phyloP scores from a whole-genome alignment of 2,797 vertebrate genomes.

The Botia kubotai region DNA sequence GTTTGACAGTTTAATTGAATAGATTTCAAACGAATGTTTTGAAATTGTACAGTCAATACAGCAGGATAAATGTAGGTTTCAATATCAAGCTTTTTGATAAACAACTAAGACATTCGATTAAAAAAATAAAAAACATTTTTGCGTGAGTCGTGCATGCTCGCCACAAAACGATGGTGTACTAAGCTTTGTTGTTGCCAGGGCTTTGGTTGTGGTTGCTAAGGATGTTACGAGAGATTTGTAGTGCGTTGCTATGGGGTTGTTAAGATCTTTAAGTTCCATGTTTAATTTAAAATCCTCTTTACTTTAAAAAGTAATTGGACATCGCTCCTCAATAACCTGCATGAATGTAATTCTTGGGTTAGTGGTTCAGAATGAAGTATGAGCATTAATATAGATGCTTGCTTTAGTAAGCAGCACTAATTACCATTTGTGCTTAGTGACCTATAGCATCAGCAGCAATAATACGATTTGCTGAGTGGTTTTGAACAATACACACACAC shows the following conservation, averaged over 20 bases:
- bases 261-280: conserved; percentile 8
- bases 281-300: not conserved
- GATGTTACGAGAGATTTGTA: conserved; percentile 27
- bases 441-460: not conserved
- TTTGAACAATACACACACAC: not conserved
- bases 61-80: not conserved
- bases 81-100: conserved; percentile 4
- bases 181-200: conserved; percentile 36
- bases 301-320: not conserved
- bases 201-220: conserved; percentile 31
- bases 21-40: not conserved
- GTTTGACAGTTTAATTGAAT: not conserved
- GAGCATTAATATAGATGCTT: not conserved
- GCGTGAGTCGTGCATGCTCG: not conserved
- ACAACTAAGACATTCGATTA: not conserved
- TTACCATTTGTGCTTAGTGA: conserved; percentile 9
- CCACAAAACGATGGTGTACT: conserved; percentile 2
- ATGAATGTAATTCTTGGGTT: not conserved
- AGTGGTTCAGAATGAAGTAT: not conserved
- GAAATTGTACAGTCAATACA: not conserved
- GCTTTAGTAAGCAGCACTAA: not conserved
- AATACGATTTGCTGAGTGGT: not conserved
- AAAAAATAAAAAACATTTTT: not conserved
- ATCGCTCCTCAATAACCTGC: not conserved
- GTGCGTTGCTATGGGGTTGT: conserved; percentile 32